Conservation (phyloP, 2,113 vertebrate species). For the Probosciger aterrimus region DNA sequence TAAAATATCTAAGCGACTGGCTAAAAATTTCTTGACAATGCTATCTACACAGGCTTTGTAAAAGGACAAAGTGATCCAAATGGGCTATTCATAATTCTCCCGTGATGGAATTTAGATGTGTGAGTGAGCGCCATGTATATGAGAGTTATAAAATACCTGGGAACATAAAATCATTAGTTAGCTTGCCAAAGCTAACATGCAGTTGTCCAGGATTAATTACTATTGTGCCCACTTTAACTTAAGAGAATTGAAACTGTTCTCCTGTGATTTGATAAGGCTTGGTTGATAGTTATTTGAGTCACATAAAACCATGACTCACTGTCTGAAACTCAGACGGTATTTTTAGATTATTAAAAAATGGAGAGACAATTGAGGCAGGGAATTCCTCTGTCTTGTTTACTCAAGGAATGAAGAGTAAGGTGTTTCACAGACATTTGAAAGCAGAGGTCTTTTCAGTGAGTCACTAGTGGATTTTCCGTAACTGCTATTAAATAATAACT, state of each 20-base stretch:
- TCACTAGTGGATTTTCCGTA: conserved; percentile 66
- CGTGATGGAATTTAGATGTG: not conserved
- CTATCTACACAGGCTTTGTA: not conserved
- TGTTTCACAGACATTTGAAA: conserved; percentile 36
- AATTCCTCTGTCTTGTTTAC: not conserved
- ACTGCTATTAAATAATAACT: not conserved
- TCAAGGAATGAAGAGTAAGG: not conserved
- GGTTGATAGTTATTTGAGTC: not conserved
- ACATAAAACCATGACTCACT: conserved; percentile 57
- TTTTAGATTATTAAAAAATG: conserved; percentile 29
- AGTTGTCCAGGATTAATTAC: not conserved
- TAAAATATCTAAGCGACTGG: not conserved
- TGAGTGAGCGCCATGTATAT: not conserved
- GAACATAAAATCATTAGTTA: not conserved
- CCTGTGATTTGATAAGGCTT: conserved; percentile 19
- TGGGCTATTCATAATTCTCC: not conserved
- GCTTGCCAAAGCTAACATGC: not conserved
- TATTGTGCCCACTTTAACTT: not conserved
- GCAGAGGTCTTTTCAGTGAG: conserved; percentile 49
- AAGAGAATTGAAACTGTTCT: not conserved
- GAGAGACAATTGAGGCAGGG: not conserved
- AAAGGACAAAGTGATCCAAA: not conserved
- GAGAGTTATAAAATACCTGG: not conserved
- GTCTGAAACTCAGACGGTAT: conserved; percentile 23
- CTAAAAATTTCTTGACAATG: not conserved